phyloP scores from a whole-genome alignment of 2,113 vertebrate species.

The Mobula hypostoma region DNA sequence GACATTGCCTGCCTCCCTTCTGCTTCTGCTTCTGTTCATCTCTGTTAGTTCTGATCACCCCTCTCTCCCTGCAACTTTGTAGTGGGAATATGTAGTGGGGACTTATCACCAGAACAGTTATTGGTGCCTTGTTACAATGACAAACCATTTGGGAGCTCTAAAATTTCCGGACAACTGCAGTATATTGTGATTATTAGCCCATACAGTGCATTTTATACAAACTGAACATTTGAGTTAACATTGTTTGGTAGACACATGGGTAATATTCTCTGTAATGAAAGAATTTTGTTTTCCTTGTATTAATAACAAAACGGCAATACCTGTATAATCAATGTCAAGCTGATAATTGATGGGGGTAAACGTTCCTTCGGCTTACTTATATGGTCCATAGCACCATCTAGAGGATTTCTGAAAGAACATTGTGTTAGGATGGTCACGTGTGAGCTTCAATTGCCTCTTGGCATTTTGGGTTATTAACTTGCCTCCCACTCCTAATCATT shows the following conservation, averaged over 20 bases:
- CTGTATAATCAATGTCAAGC: background rate
- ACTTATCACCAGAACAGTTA: too few species aligned
- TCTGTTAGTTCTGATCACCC: too few species aligned
- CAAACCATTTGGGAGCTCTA: too few species aligned
- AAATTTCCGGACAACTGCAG: too few species aligned
- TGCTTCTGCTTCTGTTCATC: too few species aligned
- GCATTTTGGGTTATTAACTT: background rate
- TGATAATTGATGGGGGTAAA: background rate
- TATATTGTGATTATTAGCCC: background rate
- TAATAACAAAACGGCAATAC: background rate
- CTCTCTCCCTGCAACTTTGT: too few species aligned
- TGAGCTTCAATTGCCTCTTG: background rate
- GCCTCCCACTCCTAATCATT: background rate
- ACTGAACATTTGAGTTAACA: background rate
- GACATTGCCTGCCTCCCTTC: too few species aligned
- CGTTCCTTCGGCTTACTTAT: background rate
- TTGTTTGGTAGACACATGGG: background rate
- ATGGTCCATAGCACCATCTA: constrained; percentile 2
- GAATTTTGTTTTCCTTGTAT: background rate
- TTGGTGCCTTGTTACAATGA: too few species aligned
- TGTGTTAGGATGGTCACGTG: background rate
- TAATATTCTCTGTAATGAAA: background rate
- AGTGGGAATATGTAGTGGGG: too few species aligned
- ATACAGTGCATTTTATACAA: background rate
- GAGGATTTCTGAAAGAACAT: background rate